phyloP scores from a whole-genome alignment of 2,797 vertebrate species.

The Psittacula derbiana region DNA sequence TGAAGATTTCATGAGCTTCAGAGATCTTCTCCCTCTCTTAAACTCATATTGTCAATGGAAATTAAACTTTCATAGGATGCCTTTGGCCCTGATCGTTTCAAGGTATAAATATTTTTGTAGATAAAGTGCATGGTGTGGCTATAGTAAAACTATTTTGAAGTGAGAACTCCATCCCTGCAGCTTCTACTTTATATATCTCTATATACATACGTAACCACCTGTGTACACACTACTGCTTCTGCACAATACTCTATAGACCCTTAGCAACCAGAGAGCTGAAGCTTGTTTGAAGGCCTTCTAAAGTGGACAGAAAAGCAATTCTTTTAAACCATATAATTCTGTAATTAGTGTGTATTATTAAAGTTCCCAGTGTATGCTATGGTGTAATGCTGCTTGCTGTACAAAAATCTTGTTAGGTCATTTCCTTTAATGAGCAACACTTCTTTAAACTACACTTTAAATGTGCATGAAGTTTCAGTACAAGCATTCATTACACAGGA shows the following conservation, averaged over 20 bases:
- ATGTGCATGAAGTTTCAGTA: constrained; percentile 44
- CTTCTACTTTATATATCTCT: not conserved
- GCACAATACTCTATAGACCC: not conserved
- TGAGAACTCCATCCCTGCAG: not conserved
- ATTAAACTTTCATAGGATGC: not conserved
- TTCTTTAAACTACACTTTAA: constrained; percentile 39
- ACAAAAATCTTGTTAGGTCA: constrained; percentile 47
- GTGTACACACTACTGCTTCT: not conserved
- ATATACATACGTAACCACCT: not conserved
- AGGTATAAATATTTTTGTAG: not conserved
- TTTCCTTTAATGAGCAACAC: constrained; percentile 60
- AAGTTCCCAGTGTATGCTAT: not conserved
- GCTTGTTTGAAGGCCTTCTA: not conserved
- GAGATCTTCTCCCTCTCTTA: not conserved
- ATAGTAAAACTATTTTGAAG: not conserved
- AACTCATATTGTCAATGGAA: not conserved
- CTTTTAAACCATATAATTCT: constrained; percentile 17
- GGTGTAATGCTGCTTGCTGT: constrained; percentile 15
- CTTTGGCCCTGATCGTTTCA: not conserved
- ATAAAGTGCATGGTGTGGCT: not conserved
- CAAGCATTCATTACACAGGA: constrained; percentile 47
- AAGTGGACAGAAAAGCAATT: constrained; percentile 36
- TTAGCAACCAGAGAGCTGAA: not conserved
- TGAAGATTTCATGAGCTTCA: not conserved
- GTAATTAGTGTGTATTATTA: constrained; percentile 27